These are phyloP conservation scores for Colinus virginianus DNA, from an alignment of 2,113 vertebrate species.

Conservation along the genomic window DNA sequence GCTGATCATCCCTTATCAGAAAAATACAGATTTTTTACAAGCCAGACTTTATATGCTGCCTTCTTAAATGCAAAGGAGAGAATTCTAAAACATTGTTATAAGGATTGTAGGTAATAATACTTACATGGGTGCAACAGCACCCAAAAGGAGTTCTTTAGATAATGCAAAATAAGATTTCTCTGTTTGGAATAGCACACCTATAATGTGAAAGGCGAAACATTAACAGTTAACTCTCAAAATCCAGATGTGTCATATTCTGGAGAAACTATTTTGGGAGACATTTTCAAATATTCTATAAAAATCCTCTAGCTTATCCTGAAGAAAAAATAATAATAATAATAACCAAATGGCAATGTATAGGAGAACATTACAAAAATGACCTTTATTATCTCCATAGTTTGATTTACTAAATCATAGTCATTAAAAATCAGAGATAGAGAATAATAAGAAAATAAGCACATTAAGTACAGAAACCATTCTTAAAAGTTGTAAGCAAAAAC, in stretches of 20 bases:
- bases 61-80: neutral
- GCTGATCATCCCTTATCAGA: slow-evolving; percentile 1
- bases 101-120: neutral
- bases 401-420: neutral
- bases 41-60: neutral
- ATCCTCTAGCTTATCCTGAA: neutral
- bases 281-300: neutral
- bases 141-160: neutral
- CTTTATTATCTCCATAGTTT: neutral
- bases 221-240: neutral
- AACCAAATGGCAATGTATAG: neutral
- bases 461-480: neutral
- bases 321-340: neutral
- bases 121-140: neutral
- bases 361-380: neutral
- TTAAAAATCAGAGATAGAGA: neutral
- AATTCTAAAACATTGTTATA: neutral
- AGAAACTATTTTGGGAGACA: neutral
- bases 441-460: neutral
- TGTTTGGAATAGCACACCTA: neutral
- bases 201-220: neutral
- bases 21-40: neutral
- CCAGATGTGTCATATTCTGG: neutral
- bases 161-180: neutral
- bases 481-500: neutral